These are phyloP conservation scores for Eristalis tenax DNA, from an alignment of 2,888 invertebrate species.

Conservation along the genomic window DNA sequence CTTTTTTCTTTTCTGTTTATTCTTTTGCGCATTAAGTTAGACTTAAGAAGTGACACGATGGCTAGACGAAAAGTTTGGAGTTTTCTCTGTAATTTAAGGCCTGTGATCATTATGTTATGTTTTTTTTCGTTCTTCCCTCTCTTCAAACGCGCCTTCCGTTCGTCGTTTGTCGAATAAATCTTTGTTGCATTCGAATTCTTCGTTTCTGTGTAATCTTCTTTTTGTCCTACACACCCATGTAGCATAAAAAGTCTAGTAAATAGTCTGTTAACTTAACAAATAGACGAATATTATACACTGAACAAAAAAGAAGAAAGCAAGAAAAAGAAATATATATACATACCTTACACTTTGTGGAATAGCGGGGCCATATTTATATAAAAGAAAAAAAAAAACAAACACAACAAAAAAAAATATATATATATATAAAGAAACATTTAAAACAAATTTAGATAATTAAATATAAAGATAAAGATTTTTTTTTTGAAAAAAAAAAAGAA, in stretches of 20 bases:
- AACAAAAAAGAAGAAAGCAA: not conserved
- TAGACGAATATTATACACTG: conserved; percentile 27
- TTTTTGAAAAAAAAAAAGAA: conserved; percentile 37
- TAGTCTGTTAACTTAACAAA: conserved; percentile 60
- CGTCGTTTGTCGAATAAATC: conserved; percentile 46
- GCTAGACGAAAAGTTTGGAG: conserved; percentile 31
- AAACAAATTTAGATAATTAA: conserved; percentile 58
- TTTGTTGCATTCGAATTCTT: conserved; percentile 14
- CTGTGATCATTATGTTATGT: conserved; percentile 60
- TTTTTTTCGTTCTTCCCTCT: conserved; percentile 42
- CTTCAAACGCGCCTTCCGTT: not conserved
- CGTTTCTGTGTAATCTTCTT: conserved; percentile 42
- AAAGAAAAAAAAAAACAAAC: conserved; percentile 37
- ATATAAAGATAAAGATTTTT: conserved; percentile 42
- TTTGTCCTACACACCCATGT: conserved; percentile 34
- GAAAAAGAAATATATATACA: conserved; percentile 54
- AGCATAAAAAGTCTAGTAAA: conserved; percentile 58
- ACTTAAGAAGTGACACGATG: conserved; percentile 49
- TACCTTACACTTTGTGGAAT: conserved; percentile 79
- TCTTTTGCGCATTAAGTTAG: conserved; percentile 34
- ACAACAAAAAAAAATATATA: conserved; percentile 27
- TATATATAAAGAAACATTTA: conserved; percentile 13
- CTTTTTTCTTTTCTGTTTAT: conserved; percentile 9
- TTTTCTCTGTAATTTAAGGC: conserved; percentile 48
- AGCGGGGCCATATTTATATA: conserved; percentile 81